Conservation (phyloP, 2,888 invertebrate species). For the Catocala nupta region DNA sequence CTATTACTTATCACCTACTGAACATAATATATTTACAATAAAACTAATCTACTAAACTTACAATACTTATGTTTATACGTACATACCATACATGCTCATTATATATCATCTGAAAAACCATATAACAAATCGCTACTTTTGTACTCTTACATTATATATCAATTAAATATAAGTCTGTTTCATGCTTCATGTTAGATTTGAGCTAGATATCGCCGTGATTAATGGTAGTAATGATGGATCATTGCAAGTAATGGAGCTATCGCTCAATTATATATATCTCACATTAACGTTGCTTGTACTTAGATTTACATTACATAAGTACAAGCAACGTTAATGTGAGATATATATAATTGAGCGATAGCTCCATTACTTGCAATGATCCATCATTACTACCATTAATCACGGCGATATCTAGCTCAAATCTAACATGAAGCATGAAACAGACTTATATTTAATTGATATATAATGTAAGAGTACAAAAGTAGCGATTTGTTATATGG, state of each 20-base stretch:
- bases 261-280: conserved; percentile 7
- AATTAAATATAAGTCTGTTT: conserved; percentile 5
- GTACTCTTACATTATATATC: not conserved
- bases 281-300: conserved; percentile 7
- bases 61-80: too few species aligned
- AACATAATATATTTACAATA: too few species aligned
- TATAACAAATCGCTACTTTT: too few species aligned
- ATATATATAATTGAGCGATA: conserved; percentile 9
- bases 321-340: conserved; percentile 10
- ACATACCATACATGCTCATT: too few species aligned
- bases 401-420: conserved; percentile 9
- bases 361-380: conserved; percentile 19
- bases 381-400: conserved; percentile 28
- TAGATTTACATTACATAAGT: conserved; percentile 1
- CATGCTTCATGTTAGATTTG: not conserved
- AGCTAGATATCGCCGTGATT: conserved; percentile 15
- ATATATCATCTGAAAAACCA: too few species aligned
- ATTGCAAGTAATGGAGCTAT: conserved; percentile 17
- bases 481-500: too few species aligned
- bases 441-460: conserved; percentile 1
- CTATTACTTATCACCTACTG: too few species aligned
- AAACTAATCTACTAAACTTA: too few species aligned
- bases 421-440: conserved; percentile 2
- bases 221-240: conserved; percentile 28
- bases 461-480: not conserved